Percentiles rank a stretch among this genome's conserved stretches.
Evolutionary conservation across 2,113 vertebrate genomes (phyloP).

Genomic region (Chaetops frenatus): DNA sequence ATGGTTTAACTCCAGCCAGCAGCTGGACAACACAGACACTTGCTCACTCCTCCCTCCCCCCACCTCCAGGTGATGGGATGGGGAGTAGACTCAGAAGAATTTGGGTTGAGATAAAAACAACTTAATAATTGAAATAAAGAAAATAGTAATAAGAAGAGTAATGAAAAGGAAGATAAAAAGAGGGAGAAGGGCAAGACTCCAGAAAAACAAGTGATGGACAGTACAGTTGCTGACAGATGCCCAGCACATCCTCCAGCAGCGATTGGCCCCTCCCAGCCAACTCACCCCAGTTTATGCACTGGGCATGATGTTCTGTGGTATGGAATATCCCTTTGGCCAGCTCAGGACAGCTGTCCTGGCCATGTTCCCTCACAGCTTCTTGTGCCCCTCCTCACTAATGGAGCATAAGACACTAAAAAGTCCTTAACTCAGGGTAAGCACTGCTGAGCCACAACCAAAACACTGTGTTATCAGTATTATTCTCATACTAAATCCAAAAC

Average conservation of each 20-base stretch:
- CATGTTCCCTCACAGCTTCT: neutral
- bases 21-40: neutral
- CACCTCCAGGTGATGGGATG: no score
- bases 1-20: neutral
- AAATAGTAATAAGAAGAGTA: neutral
- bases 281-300: neutral
- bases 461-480: neutral
- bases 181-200: neutral
- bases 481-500: neutral
- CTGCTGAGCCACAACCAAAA: neutral
- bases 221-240: neutral
- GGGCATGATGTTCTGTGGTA: rapidly evolving
- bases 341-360: neutral
- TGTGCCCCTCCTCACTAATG: neutral
- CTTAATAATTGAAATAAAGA: neutral
- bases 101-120: neutral
- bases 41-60: neutral
- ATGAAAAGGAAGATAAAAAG: neutral
- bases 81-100: neutral
- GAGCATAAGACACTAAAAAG: neutral
- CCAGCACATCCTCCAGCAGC: rapidly evolving
- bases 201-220: neutral
- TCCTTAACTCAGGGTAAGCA: neutral
- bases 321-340: neutral
- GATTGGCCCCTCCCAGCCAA: rapidly evolving